Conservation (phyloP, 2,113 vertebrate genomes). For the Scalopus aquaticus region DNA sequence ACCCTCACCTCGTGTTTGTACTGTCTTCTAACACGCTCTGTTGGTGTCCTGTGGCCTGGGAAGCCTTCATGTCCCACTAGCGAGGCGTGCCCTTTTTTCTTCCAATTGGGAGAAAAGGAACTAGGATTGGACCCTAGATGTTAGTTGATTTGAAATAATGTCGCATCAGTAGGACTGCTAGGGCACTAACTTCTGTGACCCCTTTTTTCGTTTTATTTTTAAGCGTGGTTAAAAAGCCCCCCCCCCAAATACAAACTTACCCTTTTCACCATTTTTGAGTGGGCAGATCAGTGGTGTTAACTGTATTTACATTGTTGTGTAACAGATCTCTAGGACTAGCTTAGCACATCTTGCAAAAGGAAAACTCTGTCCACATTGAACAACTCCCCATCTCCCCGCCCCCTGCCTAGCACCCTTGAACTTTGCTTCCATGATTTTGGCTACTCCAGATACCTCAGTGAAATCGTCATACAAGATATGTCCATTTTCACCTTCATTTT, state of each 20-base stretch:
- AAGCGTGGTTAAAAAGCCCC: neutral
- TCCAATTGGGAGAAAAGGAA: neutral
- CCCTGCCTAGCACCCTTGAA: neutral
- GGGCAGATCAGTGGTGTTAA: neutral
- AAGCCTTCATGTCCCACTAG: neutral
- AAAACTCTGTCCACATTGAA: neutral
- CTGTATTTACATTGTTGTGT: neutral
- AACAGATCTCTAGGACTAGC: neutral
- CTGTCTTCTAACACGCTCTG: neutral
- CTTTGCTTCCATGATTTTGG: neutral
- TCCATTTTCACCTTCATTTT: neutral
- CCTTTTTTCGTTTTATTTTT: neutral
- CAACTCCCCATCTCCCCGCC: neutral
- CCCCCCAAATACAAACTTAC: neutral
- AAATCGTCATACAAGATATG: neutral
- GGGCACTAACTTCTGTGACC: constrained; percentile 1
- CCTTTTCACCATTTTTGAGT: neutral
- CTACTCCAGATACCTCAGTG: neutral
- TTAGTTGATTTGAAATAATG: constrained; percentile 32
- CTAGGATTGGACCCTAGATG: neutral
- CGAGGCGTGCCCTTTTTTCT: neutral
- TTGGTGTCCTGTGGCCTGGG: neutral
- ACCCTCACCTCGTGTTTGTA: neutral
- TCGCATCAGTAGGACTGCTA: neutral
- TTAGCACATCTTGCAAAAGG: neutral